Percentiles rank a stretch among this genome's conserved stretches.
These are phyloP conservation scores for Sabatieria punctata DNA, from an alignment of 2,888 invertebrate genomes.

Conservation along the genomic window DNA sequence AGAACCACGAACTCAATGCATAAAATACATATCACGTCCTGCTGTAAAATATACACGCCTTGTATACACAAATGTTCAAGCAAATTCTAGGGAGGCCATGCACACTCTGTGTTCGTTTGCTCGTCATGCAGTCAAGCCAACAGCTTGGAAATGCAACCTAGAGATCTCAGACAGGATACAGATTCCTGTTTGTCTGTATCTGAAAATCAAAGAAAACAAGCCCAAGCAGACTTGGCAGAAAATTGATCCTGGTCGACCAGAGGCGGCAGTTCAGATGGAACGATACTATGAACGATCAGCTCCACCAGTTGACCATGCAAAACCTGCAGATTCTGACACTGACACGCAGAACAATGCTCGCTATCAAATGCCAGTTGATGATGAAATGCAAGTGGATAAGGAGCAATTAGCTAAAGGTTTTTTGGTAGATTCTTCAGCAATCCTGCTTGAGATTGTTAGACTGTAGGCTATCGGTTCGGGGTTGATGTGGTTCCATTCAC, in stretches of 20 bases:
- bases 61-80: too few relatives aligned
- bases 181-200: constrained; percentile 46
- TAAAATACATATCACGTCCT: too few relatives aligned
- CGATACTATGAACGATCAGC: neutral
- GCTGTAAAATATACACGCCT: too few relatives aligned
- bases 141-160: constrained; percentile 49
- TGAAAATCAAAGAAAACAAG: constrained; percentile 18
- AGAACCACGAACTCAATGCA: too few relatives aligned
- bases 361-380: constrained; percentile 34
- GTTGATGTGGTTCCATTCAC: constrained; percentile 44
- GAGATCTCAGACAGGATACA: constrained; percentile 40
- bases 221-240: constrained; percentile 30
- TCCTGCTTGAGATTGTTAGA: too few relatives aligned
- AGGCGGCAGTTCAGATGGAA: neutral
- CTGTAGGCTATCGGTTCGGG: constrained; percentile 43
- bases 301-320: too few relatives aligned
- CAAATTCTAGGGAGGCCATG: neutral
- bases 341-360: too few relatives aligned
- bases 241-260: constrained; percentile 13
- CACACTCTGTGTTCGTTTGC: constrained; percentile 33
- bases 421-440: too few relatives aligned
- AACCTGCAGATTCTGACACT: too few relatives aligned
- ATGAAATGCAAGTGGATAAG: constrained; percentile 39
- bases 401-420: constrained; percentile 42
- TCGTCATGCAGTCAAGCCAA: constrained; percentile 39